Conservation (phyloP, 2,888 invertebrate species). For the Oxycera nigricornis region DNA sequence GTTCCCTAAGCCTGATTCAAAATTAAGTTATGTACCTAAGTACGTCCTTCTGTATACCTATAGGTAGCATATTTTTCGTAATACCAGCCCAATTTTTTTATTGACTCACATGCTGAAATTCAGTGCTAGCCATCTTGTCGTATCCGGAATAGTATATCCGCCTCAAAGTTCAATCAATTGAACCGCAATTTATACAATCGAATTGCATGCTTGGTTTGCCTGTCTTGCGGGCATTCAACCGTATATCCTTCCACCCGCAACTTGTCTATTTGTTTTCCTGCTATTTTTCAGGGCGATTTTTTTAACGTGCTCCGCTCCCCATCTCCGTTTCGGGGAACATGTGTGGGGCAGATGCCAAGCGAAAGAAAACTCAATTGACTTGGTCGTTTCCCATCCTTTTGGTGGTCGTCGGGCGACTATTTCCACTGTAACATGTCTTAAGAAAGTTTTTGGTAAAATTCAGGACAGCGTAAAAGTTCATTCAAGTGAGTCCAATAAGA, state of each 20-base stretch:
- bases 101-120: too few species aligned
- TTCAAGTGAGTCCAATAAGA: slow-evolving; percentile 47
- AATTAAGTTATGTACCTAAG: too few species aligned
- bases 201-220: slow-evolving; percentile 35
- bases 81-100: too few species aligned
- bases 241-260: slow-evolving; percentile 28
- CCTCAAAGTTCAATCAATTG: slow-evolving; percentile 29
- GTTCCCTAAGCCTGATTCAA: too few species aligned
- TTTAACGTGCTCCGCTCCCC: slow-evolving; percentile 3
- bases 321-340: background rate
- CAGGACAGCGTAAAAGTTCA: slow-evolving; percentile 49
- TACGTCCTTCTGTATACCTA: too few species aligned
- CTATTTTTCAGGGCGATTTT: slow-evolving; percentile 18
- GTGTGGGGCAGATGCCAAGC: slow-evolving; percentile 13
- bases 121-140: too few species aligned
- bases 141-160: too few species aligned
- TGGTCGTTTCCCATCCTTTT: background rate
- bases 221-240: slow-evolving; percentile 17
- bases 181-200: slow-evolving; percentile 39
- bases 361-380: slow-evolving; percentile 17
- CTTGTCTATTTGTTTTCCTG: slow-evolving; percentile 36
- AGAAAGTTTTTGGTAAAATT: slow-evolving; percentile 42
- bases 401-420: background rate
- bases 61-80: too few species aligned
- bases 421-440: slow-evolving; percentile 28